Evolutionary conservation across 2,113 vertebrate species (phyloP).

Genomic region (Embiotoca jacksoni): DNA sequence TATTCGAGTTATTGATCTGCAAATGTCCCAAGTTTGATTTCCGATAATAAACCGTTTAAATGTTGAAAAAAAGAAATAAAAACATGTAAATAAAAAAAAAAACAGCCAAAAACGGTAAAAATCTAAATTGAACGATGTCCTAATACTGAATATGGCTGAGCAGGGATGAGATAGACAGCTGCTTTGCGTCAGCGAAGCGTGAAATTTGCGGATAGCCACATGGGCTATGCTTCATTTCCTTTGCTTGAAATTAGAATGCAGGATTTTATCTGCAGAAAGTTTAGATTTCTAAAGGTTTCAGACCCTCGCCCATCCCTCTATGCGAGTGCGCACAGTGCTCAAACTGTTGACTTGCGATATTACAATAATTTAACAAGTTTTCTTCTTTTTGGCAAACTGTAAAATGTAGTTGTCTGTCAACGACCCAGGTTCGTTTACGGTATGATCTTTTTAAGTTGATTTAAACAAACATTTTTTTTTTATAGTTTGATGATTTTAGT

Average conservation of each 20-base stretch:
- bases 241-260: conserved; percentile 75
- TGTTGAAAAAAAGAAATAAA: background rate
- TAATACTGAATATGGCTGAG: background rate
- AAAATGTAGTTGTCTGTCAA: background rate
- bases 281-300: conserved; percentile 41
- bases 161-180: conserved; percentile 62
- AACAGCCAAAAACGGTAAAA: background rate
- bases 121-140: background rate
- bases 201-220: conserved; percentile 71
- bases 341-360: conserved; percentile 1
- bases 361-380: background rate
- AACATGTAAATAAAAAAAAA: background rate
- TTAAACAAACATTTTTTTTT: no score
- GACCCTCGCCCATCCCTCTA: conserved; percentile 42
- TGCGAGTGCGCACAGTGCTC: background rate
- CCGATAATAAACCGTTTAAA: background rate
- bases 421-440: background rate
- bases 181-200: conserved; percentile 73
- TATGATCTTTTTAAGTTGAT: no score
- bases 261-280: conserved; percentile 64
- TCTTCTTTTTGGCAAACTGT: background rate
- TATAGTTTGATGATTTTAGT: background rate
- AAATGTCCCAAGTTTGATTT: background rate
- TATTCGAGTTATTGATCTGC: background rate
- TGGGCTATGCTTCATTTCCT: conserved; percentile 72